A percentile compares a stretch with the other conserved stretches of the same genome.
Evolutionary conservation across 2,797 vertebrate species (phyloP).

Genomic region (Sciaenops ocellatus): DNA sequence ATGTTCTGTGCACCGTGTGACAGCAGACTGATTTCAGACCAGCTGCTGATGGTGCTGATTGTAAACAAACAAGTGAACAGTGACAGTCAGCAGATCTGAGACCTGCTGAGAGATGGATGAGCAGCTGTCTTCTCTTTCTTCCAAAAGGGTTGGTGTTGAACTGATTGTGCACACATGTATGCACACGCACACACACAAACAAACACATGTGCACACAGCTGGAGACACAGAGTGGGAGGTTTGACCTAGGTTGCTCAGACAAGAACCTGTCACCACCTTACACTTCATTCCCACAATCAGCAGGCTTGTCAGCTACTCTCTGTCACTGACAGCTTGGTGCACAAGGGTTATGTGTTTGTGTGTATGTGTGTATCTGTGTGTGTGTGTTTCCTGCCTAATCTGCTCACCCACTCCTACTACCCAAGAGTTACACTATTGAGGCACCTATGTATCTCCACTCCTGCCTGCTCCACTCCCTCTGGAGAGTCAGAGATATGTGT

Average conservation of each 20-base stretch:
- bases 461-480: conserved; percentile 36
- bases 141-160: conserved; percentile 13
- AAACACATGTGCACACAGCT: conserved; percentile 16
- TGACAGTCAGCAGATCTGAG: conserved; percentile 66
- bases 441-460: conserved; percentile 51
- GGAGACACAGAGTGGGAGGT: conserved; percentile 31
- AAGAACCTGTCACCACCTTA: conserved; percentile 64
- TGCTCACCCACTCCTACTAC: conserved; percentile 47
- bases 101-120: conserved; percentile 66
- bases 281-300: conserved; percentile 65
- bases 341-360: conserved; percentile 33
- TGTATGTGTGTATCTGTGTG: conserved; percentile 18
- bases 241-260: conserved; percentile 60
- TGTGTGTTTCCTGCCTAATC: conserved; percentile 47
- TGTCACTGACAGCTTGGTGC: conserved; percentile 55
- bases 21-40: conserved; percentile 66
- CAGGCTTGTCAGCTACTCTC: conserved; percentile 59
- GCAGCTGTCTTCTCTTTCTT: conserved; percentile 50
- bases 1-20: conserved; percentile 47
- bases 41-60: conserved; percentile 64
- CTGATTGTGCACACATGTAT: conserved; percentile 2
- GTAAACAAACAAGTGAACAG: conserved; percentile 71
- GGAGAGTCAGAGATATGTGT: conserved; percentile 21
- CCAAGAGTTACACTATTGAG: conserved; percentile 33
- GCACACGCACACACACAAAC: neutral